These are phyloP conservation scores for Synergus itoensis DNA, from an alignment of 2,888 invertebrate species.

Conservation along the genomic window DNA sequence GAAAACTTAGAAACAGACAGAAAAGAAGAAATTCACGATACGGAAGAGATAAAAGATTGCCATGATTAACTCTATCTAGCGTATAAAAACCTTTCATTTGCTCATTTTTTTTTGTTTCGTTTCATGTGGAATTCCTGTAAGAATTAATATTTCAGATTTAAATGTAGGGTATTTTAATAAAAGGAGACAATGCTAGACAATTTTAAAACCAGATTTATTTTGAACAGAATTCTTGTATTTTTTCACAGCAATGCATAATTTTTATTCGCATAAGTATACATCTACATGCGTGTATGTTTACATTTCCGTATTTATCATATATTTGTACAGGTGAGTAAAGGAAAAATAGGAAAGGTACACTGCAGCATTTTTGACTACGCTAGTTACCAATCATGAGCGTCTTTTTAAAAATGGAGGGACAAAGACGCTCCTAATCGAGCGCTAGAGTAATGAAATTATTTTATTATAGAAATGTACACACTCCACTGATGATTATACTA, in stretches of 20 bases:
- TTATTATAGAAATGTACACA: conserved; percentile 66
- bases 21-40: neutral
- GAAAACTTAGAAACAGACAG: neutral
- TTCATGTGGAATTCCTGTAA: neutral
- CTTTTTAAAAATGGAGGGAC: neutral
- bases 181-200: neutral
- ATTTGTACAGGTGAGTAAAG: conserved; percentile 25
- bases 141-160: neutral
- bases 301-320: neutral
- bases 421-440: conserved; percentile 48
- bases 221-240: conserved; percentile 10
- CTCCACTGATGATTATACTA: conserved; percentile 58
- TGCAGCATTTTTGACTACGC: neutral
- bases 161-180: neutral
- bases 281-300: conserved; percentile 10
- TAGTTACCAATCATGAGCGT: conserved; percentile 47
- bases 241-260: conserved; percentile 18
- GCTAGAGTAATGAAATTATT: conserved; percentile 52
- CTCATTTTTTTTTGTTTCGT: no score
- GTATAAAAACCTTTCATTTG: no score
- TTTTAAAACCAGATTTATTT: conserved; percentile 33
- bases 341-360: neutral
- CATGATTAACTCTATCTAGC: neutral
- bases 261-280: conserved; percentile 17
- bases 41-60: neutral